These are phyloP conservation scores for Plodia interpunctella DNA, from an alignment of 1,140 invertebrate genomes.

Conservation along the genomic window DNA sequence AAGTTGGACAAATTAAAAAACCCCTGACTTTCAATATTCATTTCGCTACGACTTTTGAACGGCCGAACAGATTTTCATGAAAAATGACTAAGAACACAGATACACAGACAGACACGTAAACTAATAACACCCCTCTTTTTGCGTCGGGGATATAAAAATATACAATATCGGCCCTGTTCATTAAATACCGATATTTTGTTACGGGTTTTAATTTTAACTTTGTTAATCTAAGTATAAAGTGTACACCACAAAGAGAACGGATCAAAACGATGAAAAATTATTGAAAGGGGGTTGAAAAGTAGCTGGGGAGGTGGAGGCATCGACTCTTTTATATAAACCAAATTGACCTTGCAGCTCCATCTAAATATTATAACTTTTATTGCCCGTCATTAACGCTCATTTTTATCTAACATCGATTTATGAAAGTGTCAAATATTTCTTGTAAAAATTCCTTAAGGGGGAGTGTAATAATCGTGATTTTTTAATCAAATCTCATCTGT, in stretches of 20 bases:
- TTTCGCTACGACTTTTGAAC: too few relatives aligned
- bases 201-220: constrained; percentile 72
- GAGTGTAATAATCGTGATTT: constrained; percentile 75
- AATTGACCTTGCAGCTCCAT: constrained; percentile 24
- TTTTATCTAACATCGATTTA: constrained; percentile 14
- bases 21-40: too few relatives aligned
- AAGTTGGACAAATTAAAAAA: too few relatives aligned
- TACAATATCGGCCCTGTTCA: constrained; percentile 12
- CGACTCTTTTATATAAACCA: constrained; percentile 53
- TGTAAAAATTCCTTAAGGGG: constrained; percentile 51
- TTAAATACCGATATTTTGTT: constrained; percentile 47
- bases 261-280: constrained; percentile 75
- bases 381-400: constrained; percentile 17
- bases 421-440: constrained; percentile 15
- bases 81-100: too few relatives aligned
- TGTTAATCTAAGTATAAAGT: constrained; percentile 71
- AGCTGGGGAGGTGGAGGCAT: constrained; percentile 43
- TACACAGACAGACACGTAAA: too few relatives aligned
- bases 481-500: constrained; percentile 76
- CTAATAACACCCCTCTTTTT: too few relatives aligned
- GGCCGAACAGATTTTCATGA: too few relatives aligned
- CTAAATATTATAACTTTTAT: constrained; percentile 20
- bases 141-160: constrained; percentile 8
- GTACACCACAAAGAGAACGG: constrained; percentile 63
- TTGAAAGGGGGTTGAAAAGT: constrained; percentile 59